Base-by-base conservation (phyloP, 2,797 vertebrate genomes). In the Clarias laeviceps region DNA sequence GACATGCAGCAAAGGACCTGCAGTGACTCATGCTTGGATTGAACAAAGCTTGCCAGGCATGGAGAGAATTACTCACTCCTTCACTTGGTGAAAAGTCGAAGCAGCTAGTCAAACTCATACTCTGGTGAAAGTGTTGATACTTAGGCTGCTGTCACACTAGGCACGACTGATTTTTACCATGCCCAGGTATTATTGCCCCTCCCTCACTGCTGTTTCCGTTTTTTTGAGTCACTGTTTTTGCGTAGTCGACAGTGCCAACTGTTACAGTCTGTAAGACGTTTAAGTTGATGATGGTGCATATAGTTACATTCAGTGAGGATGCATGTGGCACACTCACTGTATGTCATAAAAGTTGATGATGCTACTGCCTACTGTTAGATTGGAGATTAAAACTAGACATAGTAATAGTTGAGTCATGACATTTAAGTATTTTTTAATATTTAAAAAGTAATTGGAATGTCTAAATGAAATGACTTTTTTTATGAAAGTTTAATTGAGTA, bases 11-110 rank as follows among this genome's bases (percentile, higher is more conserved):
- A 65, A 62, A 80, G 62, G 79, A 66, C 79, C 76, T 64, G 57
- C 27, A 56, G 50, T 85, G 84, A 82, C 76, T 80, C 83, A 84
- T 59, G 69, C 65, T 20, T 11, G 14, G 22, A 50, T 73, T 54
- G 3, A 24, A 40, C 24, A 11, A n/a, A 85, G 69, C 61, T 66
- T 66, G 32, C 84, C 68, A 85, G 50, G 8, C 79, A 57, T 76
- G 79, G 79, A 85, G 84, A 82, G n/a, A 66, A 56, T 81, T 73
- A 73, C 84, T 85, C 84, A 80, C 76, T 61, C 40, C 40, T 64
- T 72, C 27, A 56, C 32, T 80, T 27, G 2, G 56, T 34, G 77
- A 79, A 79, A 20, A 70, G 59, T 54, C 66, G 0, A 34, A 45
- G 64, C 27, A 76, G 72, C 50, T 76, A 76, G 69, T 72, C 22